These are phyloP conservation scores for Toxostoma redivivum DNA, from an alignment of 2,113 vertebrate species.

Conservation along the genomic window DNA sequence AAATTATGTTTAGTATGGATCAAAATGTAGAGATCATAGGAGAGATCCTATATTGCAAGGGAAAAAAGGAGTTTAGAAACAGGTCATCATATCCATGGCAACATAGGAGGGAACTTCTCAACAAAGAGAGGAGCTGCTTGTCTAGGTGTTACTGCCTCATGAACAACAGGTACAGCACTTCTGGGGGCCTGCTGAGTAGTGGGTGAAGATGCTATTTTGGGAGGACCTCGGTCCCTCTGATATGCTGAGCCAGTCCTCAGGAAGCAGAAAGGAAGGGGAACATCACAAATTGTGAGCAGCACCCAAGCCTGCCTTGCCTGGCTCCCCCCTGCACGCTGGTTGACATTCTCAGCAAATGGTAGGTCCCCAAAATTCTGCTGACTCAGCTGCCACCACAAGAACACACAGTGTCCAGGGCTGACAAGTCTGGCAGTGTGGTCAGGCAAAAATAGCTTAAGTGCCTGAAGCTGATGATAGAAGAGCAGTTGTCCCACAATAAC, in stretches of 20 bases:
- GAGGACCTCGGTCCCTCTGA: not conserved
- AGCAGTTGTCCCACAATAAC: not conserved
- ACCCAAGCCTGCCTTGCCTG: accelerated
- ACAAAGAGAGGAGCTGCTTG: not conserved
- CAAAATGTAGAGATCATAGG: not conserved
- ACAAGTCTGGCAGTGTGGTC: not conserved
- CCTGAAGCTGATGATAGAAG: not conserved
- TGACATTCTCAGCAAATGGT: not conserved
- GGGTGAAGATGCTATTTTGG: not conserved
- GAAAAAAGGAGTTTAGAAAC: not conserved
- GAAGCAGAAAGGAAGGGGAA: not conserved
- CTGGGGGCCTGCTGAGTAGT: not conserved
- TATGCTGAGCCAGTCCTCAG: not conserved
- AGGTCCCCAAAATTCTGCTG: not conserved
- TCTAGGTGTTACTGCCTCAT: not conserved
- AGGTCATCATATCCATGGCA: slow-evolving; percentile 3
- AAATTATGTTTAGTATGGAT: not conserved
- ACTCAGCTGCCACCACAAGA: not conserved
- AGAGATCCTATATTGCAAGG: not conserved
- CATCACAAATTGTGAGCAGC: accelerated
- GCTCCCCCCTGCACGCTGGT: accelerated
- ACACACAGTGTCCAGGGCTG: not conserved
- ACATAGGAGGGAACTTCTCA: not conserved
- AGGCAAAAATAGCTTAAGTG: not conserved
- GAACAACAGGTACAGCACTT: not conserved